Evolutionary conservation across 2,888 invertebrate species (phyloP), one percentile per base, ranked within the genome.

Genomic region (Coenonympha arcania): DNA sequence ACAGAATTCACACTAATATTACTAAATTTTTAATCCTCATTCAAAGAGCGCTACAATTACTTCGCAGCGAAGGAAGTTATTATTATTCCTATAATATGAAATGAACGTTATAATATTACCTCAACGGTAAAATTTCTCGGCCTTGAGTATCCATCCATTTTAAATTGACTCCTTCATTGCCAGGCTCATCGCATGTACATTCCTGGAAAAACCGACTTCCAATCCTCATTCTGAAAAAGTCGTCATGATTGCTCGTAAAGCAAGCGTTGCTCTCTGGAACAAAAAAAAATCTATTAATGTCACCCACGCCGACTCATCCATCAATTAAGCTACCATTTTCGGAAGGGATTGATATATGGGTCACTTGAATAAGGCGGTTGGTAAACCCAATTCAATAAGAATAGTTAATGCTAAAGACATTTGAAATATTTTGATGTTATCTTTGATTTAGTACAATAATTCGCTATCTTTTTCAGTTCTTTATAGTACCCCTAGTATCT

Each of bases 191-290:
- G 56, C 83, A 84, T 30, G 64, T 63, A 45, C 83, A 83, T 52
- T 76, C 76, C 48, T 68, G 63, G 53, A 75, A 81, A 43, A 70
- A 77, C 0, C 71, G 45, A 26, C 58, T 68, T 40, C 76, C 79
- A 0, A 72, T 69, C 26, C 64, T 60, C 6, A 71, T 50, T 16
- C 62, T 66, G 2, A 50, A 58, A n/a, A 52, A 58, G 40, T 62
- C 58, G 1, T 57, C 39, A 2, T 61, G 55, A 28, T 70, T 65
- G n/a, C 57, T 59, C 15, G 58, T 59, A 46, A 82, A 81, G 57
- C 83, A 83, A 0, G 71, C 68, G 8, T 56, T 33, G 36, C 62
- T 60, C 59, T 58, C 83, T 83, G 69, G 6, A 73, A 77, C 52
- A 62, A 64, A 40, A 15, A 33, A 54, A 5, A 50, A 41, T 28